These are phyloP conservation scores for Megastigmus dorsalis DNA, from an alignment of 2,888 invertebrate genomes.

Conservation along the genomic window DNA sequence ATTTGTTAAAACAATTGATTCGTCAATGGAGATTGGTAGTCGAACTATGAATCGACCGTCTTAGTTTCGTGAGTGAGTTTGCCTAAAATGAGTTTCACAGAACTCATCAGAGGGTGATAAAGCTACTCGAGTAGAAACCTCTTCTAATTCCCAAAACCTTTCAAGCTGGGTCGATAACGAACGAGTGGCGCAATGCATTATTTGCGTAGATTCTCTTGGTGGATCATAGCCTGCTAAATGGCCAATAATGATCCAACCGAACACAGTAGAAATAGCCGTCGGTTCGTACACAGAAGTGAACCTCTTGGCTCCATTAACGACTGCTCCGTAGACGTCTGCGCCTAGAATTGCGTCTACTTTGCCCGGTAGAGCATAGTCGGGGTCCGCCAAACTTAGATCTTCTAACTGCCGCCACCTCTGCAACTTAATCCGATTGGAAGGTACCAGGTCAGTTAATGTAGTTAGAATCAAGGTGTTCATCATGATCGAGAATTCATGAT, in stretches of 20 bases:
- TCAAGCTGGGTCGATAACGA: background rate
- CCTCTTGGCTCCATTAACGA: background rate
- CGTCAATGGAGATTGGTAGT: too few species aligned
- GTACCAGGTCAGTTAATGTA: background rate
- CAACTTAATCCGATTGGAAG: background rate
- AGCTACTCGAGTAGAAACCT: background rate
- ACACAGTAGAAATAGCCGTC: background rate
- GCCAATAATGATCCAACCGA: background rate
- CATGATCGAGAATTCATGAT: background rate
- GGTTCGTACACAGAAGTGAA: background rate
- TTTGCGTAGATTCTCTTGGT: background rate
- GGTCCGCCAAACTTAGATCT: background rate
- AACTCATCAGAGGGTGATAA: too few species aligned
- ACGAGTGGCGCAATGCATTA: background rate
- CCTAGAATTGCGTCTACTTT: background rate
- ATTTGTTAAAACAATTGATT: too few species aligned
- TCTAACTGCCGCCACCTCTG: background rate
- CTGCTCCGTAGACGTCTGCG: background rate
- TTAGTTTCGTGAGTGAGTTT: too few species aligned
- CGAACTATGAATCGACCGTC: too few species aligned
- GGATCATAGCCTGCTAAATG: background rate
- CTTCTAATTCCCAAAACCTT: background rate
- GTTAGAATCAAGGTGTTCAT: background rate
- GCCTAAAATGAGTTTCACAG: too few species aligned
- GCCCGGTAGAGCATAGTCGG: background rate